phyloP scores from a whole-genome alignment of 2,888 invertebrate species.

The Drosophila gaucha region DNA sequence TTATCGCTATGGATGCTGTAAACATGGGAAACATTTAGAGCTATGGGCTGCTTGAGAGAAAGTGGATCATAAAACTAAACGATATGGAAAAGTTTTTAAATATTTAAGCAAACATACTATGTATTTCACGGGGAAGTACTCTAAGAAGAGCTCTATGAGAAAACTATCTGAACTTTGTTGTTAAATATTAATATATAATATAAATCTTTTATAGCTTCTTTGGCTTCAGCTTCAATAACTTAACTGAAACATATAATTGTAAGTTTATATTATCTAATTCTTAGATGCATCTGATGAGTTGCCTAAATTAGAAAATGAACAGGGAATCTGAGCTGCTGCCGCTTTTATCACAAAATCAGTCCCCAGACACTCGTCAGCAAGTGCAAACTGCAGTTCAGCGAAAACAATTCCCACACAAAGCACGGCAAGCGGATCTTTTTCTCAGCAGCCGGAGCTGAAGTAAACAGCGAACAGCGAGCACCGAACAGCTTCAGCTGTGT shows the following conservation, averaged over 20 bases:
- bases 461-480: conserved; percentile 7
- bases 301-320: conserved; percentile 31
- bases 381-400: conserved; percentile 51
- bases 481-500: conserved; percentile 52
- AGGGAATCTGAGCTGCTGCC: conserved; percentile 21
- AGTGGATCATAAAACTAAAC: conserved; percentile 25
- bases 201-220: conserved; percentile 4
- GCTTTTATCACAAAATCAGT: conserved; percentile 41
- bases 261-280: conserved; percentile 6
- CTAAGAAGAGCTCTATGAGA: not conserved
- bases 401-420: conserved; percentile 64
- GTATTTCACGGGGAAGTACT: not conserved
- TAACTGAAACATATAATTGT: too few relatives aligned
- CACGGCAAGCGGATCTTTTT: conserved; percentile 27
- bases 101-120: too few relatives aligned
- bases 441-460: conserved; percentile 25
- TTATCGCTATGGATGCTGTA: conserved; percentile 11
- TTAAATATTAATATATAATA: not conserved
- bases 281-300: conserved; percentile 12
- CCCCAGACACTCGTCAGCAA: conserved; percentile 53
- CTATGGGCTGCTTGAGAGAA: conserved; percentile 18
- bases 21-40: conserved; percentile 10
- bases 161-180: not conserved
- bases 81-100: not conserved
- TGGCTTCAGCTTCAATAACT: too few relatives aligned